phyloP scores from a whole-genome alignment of 2,797 vertebrate genomes.

The Platyrinchus mystaceus region DNA sequence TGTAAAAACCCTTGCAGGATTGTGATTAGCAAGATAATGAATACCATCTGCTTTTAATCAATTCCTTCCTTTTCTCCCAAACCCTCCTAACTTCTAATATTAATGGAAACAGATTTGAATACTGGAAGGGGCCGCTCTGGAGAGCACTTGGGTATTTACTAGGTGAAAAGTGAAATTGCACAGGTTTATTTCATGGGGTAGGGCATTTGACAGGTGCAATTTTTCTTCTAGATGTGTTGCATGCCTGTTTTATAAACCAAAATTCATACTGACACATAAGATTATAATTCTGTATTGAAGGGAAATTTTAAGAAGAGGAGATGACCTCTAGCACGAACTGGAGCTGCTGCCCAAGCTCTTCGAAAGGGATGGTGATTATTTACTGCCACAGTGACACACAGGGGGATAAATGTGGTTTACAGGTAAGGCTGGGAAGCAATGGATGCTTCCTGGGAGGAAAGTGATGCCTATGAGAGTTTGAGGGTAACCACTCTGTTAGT shows the following conservation, averaged over 20 bases:
- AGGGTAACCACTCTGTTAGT: neutral
- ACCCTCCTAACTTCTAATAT: constrained; percentile 76
- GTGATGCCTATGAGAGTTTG: accelerated
- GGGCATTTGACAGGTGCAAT: constrained; percentile 81
- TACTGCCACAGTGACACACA: neutral
- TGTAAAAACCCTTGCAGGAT: constrained; percentile 51
- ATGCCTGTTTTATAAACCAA: constrained; percentile 76
- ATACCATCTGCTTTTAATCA: constrained; percentile 80
- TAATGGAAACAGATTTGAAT: constrained; percentile 80
- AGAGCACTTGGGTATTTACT: constrained; percentile 80
- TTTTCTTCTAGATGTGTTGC: constrained; percentile 78
- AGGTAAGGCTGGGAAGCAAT: neutral
- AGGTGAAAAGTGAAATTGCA: constrained; percentile 80
- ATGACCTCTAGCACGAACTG: neutral
- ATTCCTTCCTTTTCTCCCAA: constrained; percentile 78
- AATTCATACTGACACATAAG: constrained; percentile 65
- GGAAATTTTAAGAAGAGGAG: constrained; percentile 25
- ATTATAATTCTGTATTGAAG: constrained; percentile 58
- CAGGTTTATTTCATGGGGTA: constrained; percentile 76
- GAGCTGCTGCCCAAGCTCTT: neutral
- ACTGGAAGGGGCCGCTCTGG: constrained; percentile 74
- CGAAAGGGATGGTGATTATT: neutral
- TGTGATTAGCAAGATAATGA: constrained; percentile 81
- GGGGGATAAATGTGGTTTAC: neutral
- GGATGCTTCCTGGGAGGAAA: neutral